Evolutionary conservation across 2,797 vertebrate genomes (phyloP), one percentile per base, ranked within the genome.

Genomic region (Lagocephalus sceleratus): DNA sequence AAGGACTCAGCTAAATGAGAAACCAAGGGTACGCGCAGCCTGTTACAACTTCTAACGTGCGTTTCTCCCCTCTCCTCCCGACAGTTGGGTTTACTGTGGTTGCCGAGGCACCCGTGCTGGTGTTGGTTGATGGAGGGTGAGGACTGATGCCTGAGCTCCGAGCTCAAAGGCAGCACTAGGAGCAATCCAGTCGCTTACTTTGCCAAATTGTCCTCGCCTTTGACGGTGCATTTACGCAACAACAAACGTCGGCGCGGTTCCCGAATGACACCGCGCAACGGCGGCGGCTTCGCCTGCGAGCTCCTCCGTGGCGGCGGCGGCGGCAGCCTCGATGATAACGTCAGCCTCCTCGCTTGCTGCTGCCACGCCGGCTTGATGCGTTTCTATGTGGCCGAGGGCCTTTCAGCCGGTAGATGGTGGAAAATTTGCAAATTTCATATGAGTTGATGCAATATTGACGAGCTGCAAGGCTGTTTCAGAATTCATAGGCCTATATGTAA

Each of bases 371-470:
- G 41, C 62, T 44, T 22, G 22, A 47, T 3, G 1, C 19, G 21
- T 7, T 20, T 48, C n/a, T 52, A 39, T 19, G 52, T 15, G 26
- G 5, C 6, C 17, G 58, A 41, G 52, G 48, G 47, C 11, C 26
- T 68, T 55, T 23, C 32, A 45, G 43, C 25, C 47, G 47, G 46
- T 56, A 40, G 51, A 38, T 20, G 41, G n/a, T 61, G 54, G 55
- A 15, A 63, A 26, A 32, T 16, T 60, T 41, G 41, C 68, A 54
- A 46, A 63, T 78, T 78, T 67, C 35, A 75, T 44, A 62, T 54
- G 64, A 83, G 53, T 43, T n/a, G 22, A 52, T 60, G 69, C 55
- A 79, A 66, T 75, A 73, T 78, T 72, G 66, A 81, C 68, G 29
- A 83, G 65, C 63, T 75, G 54, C 46, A 3, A 42, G 51, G 29